Base-by-base conservation (phyloP, 2,888 invertebrate genomes). In the Acrobeloides nanus region DNA sequence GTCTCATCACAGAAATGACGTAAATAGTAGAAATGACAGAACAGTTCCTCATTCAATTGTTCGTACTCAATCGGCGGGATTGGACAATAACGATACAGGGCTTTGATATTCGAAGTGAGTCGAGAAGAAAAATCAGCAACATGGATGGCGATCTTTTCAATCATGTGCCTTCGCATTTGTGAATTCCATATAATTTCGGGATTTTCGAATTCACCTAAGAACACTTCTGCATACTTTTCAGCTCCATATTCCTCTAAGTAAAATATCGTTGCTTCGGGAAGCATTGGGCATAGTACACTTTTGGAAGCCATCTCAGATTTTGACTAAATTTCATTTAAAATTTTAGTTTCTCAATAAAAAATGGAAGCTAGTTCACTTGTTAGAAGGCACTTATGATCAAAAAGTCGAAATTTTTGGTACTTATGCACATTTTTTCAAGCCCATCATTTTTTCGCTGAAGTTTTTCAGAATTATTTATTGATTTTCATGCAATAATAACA, bases 111-210 rank as follows among this genome's bases (percentile, higher is more conserved):
- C 59, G 89, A 88, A 62, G 87, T 83, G 45, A 99, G 79, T 1
- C 92, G 83, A 1, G 92, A 92, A 5, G 89, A 86, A 78, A 95
- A 99, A 78, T 99, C 97, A 6, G 89, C 89, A 62, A 99, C 86
- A 77, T 97, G 97, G 0, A 89, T 84, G 0, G 95, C 89, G 44
- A 97, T 86, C 77, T 92, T 89, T 79, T 92, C 90, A 69, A 97
- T 95, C 71, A 97, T 80, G 81, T 90, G 83, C 15, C 90, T 83
- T 67, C 90, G 86, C 95, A 97, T 97, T 77, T 92, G 90, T 0
- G 85, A 82, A 75, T 88, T 95, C 97, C 97, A 97, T 59, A 97
- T 97, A 0, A 92, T 93, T 78, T 99, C 97, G 0, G 97, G 97
- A 6, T 95, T 97, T 76, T 99, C 95, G 79, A 88, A 97, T 78